These are phyloP conservation scores for Oxystoma pomonae DNA, from an alignment of 2,888 invertebrate species.

Conservation along the genomic window DNA sequence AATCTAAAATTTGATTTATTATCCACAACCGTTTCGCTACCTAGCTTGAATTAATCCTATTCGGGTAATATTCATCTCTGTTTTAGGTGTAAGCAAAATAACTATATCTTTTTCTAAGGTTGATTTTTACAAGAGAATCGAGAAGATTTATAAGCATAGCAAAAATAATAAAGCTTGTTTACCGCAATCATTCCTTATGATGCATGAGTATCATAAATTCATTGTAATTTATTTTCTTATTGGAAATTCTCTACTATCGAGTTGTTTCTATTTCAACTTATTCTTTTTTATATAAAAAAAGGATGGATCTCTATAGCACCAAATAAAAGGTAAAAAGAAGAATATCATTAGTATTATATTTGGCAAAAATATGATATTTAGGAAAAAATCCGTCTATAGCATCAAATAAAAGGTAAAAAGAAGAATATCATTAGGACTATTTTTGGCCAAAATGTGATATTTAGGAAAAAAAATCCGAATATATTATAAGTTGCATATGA, in stretches of 20 bases:
- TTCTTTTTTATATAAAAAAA: no score
- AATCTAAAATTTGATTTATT: neutral
- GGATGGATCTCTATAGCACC: no score
- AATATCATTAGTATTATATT: no score
- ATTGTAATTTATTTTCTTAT: neutral
- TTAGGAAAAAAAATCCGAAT: no score
- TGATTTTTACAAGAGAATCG: neutral
- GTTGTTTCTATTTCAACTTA: no score
- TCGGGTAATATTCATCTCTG: neutral
- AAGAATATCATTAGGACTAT: no score
- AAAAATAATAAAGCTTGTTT: neutral
- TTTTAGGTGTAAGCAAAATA: neutral
- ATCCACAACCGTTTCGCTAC: neutral
- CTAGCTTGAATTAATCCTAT: neutral
- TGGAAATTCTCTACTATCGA: neutral
- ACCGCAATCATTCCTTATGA: neutral
- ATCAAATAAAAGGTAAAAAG: no score
- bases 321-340: no score
- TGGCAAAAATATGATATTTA: no score
- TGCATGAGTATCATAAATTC: neutral
- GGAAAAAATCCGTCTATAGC: no score
- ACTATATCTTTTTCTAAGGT: neutral
- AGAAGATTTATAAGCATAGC: neutral
- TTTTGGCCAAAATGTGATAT: no score
- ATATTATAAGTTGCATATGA: no score